Conservation (phyloP, 1,140 invertebrate genomes). For the Paralvinella palmiformis region DNA sequence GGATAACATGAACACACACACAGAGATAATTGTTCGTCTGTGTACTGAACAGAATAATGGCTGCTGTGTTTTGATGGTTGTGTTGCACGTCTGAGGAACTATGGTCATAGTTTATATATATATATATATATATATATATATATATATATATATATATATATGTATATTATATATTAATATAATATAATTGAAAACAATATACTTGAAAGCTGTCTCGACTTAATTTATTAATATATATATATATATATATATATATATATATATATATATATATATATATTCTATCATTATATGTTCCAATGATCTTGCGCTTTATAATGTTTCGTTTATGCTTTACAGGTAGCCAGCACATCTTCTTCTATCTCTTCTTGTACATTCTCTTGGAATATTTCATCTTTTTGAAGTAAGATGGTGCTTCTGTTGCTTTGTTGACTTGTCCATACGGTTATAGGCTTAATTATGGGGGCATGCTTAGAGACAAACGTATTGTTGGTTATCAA, state of each 20-base stretch:
- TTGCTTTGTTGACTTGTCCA: no score
- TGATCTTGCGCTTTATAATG: not conserved
- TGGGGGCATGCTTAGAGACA: not conserved
- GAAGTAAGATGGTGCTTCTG: slow-evolving; percentile 22
- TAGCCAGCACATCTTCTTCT: slow-evolving; percentile 27
- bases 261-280: no score
- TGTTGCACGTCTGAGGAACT: not conserved
- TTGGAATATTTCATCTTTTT: slow-evolving; percentile 41
- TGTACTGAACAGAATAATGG: no score
- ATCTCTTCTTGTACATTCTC: slow-evolving; percentile 32
- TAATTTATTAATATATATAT: no score
- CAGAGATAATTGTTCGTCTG: no score
- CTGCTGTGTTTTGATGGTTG: not conserved
- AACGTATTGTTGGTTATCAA: not conserved
- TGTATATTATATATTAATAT: not conserved
- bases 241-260: no score
- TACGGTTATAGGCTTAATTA: no score
- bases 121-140: not conserved
- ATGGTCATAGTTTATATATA: not conserved
- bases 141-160: not conserved
- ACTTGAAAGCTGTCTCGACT: not conserved
- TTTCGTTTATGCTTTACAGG: slow-evolving; percentile 8
- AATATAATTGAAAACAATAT: not conserved
- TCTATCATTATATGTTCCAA: no score
- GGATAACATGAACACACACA: no score